These are phyloP conservation scores for Acrobasis suavella DNA, from an alignment of 2,888 invertebrate genomes.

Conservation along the genomic window DNA sequence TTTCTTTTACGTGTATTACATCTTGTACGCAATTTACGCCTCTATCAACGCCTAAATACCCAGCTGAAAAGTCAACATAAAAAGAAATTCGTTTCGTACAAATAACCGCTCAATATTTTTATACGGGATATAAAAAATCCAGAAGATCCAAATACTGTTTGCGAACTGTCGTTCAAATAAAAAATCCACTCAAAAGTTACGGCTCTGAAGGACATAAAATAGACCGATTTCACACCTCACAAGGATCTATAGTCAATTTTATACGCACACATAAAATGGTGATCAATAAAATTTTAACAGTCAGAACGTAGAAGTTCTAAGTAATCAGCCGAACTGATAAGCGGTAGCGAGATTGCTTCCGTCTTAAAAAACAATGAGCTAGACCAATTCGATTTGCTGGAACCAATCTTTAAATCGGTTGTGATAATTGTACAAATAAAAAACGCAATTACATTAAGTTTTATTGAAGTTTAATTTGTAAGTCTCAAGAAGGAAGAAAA, in stretches of 20 bases:
- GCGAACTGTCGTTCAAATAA: slow-evolving; percentile 68
- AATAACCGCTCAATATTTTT: slow-evolving; percentile 40
- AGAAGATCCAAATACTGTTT: slow-evolving; percentile 51
- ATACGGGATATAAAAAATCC: slow-evolving; percentile 45
- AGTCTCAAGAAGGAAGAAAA: too few relatives aligned
- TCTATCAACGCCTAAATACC: slow-evolving; percentile 46
- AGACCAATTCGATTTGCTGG: not conserved
- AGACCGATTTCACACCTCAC: slow-evolving; percentile 74
- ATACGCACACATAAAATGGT: slow-evolving; percentile 65
- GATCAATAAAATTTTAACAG: slow-evolving; percentile 75
- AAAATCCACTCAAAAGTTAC: slow-evolving; percentile 70
- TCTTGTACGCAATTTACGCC: slow-evolving; percentile 31
- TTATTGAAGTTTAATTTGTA: not conserved
- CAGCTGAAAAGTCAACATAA: slow-evolving; percentile 47
- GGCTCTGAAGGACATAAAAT: slow-evolving; percentile 67
- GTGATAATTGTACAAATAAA: not conserved
- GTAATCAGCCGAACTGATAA: slow-evolving; percentile 26
- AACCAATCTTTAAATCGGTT: slow-evolving; percentile 8
- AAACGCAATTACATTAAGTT: not conserved
- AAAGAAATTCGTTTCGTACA: slow-evolving; percentile 50
- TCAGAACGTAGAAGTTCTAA: slow-evolving; percentile 48
- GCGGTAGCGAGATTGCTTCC: slow-evolving; percentile 25
- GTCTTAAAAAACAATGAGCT: not conserved
- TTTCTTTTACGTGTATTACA: slow-evolving; percentile 36
- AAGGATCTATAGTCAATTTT: slow-evolving; percentile 65